Conservation (phyloP, 2,797 vertebrate species). For the Cossypha polioptera region DNA sequence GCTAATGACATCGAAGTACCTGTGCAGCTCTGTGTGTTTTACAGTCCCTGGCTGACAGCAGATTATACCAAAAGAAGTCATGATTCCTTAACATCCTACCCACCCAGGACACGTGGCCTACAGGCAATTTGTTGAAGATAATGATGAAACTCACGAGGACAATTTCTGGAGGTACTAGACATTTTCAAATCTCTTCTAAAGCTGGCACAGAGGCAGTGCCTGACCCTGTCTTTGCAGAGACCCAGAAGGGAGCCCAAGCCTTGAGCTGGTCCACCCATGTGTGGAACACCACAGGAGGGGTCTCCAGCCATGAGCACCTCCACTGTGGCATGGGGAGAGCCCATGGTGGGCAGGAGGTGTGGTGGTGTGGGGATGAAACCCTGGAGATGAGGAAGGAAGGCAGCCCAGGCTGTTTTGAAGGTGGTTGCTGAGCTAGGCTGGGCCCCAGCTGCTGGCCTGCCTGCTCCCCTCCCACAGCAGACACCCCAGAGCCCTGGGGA, state of each 20-base stretch:
- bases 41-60: neutral
- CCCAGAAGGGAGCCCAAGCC: neutral
- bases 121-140: neutral
- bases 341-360: rapidly evolving
- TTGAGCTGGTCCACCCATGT: rapidly evolving
- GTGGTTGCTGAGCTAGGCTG: neutral
- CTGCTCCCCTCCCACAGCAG: neutral
- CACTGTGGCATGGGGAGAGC: neutral
- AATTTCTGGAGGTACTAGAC: neutral
- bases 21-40: neutral
- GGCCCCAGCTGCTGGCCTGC: neutral
- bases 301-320: neutral
- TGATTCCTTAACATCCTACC: neutral
- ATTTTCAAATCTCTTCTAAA: neutral
- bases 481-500: neutral
- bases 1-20: neutral
- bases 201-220: neutral
- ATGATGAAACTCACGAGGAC: rapidly evolving
- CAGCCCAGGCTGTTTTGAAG: neutral
- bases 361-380: neutral
- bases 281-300: rapidly evolving
- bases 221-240: neutral
- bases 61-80: neutral
- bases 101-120: neutral
- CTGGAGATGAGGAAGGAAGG: neutral